phyloP scores from a whole-genome alignment of 2,888 invertebrate genomes.

The Diloba caeruleocephala region DNA sequence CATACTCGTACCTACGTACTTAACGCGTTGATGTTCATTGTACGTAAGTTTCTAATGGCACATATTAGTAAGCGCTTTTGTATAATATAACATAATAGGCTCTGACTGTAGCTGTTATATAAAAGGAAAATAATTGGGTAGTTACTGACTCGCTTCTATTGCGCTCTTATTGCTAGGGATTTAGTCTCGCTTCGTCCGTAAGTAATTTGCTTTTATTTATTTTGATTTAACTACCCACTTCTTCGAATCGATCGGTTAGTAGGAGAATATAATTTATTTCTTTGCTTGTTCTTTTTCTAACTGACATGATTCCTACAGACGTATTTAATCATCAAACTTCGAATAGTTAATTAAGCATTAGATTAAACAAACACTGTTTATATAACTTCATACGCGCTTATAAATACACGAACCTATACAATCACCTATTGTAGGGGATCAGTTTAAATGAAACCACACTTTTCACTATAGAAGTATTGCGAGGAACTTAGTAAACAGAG shows the following conservation, averaged over 20 bases:
- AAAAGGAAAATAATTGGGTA: conserved; percentile 35
- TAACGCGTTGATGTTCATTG: conserved; percentile 28
- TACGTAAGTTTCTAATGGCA: conserved; percentile 26
- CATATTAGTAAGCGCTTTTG: conserved; percentile 19
- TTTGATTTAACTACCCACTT: conserved; percentile 4
- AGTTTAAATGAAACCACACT: no score
- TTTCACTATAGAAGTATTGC: no score
- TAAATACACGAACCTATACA: no score
- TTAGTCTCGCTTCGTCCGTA: background rate
- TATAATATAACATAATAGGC: conserved; percentile 27
- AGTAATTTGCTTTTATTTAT: conserved; percentile 5
- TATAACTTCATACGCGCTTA: no score
- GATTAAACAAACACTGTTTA: no score
- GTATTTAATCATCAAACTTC: no score
- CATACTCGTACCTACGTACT: conserved; percentile 6
- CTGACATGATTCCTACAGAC: no score
- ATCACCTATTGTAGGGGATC: no score
- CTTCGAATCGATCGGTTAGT: background rate
- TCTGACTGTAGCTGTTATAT: conserved; percentile 27
- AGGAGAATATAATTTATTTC: no score
- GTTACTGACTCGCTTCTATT: conserved; percentile 2
- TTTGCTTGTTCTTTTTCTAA: no score
- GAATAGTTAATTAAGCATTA: no score
- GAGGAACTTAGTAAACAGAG: no score
- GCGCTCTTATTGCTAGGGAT: conserved; percentile 12